Percentiles rank a stretch among this genome's conserved stretches.
These are phyloP conservation scores for Polydrusus tereticollis DNA, from an alignment of 2,888 invertebrate species.

Conservation along the genomic window DNA sequence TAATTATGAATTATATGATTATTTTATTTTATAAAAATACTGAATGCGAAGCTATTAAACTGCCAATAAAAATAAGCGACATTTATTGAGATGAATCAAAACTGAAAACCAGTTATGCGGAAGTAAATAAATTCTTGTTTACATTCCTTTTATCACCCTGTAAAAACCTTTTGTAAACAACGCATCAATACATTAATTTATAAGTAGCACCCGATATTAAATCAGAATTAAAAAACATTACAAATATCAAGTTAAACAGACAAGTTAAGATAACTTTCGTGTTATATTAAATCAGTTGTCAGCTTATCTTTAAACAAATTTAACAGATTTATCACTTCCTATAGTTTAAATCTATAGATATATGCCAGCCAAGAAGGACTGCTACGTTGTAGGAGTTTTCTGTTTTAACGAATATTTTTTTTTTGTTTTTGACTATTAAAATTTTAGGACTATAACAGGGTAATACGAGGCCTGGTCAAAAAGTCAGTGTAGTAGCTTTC, in stretches of 20 bases:
- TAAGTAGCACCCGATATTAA: constrained; percentile 19
- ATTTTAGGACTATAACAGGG: no score
- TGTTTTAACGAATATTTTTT: not conserved
- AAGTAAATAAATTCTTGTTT: constrained; percentile 1
- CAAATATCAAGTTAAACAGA: constrained; percentile 23
- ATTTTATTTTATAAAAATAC: no score
- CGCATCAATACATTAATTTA: constrained; percentile 17
- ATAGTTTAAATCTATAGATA: not conserved
- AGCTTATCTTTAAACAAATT: constrained; percentile 22
- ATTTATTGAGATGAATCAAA: no score
- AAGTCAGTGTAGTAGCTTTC: no score
- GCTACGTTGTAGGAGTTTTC: not conserved
- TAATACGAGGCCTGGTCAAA: no score
- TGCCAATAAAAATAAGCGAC: no score
- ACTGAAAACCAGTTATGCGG: no score
- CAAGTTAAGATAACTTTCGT: constrained; percentile 36
- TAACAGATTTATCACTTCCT: constrained; percentile 26
- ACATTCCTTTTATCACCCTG: not conserved
- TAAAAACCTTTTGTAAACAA: not conserved
- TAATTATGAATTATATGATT: no score
- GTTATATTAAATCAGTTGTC: constrained; percentile 30
- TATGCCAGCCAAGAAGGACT: not conserved
- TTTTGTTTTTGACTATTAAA: no score
- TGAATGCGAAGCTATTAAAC: no score
- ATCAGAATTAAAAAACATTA: constrained; percentile 24